A percentile compares a stretch with the other conserved stretches of the same genome.
These are phyloP conservation scores for Nomada hirtipes DNA, from an alignment of 2,888 invertebrate genomes.

Conservation along the genomic window DNA sequence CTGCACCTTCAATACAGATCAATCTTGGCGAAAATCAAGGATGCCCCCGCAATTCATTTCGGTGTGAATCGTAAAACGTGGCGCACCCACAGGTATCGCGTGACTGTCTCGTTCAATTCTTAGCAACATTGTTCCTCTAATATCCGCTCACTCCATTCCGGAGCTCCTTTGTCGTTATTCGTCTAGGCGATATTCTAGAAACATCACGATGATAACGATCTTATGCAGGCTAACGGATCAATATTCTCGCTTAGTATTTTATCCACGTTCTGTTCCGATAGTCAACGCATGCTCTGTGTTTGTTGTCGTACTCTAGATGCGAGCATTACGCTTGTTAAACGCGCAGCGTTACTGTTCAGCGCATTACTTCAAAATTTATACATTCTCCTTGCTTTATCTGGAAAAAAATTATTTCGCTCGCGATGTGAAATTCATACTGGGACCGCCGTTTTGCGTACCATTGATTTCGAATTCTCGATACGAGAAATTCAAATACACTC, in stretches of 20 bases:
- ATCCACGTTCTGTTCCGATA: slow-evolving; percentile 16
- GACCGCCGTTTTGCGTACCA: background rate
- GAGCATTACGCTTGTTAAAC: too few relatives aligned
- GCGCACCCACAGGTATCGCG: slow-evolving; percentile 65
- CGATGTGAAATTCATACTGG: too few relatives aligned
- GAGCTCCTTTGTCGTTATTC: slow-evolving; percentile 22
- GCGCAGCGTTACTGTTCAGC: background rate
- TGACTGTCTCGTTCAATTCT: slow-evolving; percentile 47
- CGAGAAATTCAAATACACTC: background rate
- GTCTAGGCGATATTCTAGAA: slow-evolving; percentile 36
- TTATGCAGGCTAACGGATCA: slow-evolving; percentile 44
- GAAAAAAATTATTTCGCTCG: too few relatives aligned
- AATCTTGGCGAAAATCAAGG: slow-evolving; percentile 19
- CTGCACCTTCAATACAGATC: slow-evolving; percentile 25
- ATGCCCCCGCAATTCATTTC: slow-evolving; percentile 43
- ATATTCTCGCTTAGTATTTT: slow-evolving; percentile 40
- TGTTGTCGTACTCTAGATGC: background rate
- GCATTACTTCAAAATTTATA: background rate
- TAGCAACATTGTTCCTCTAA: slow-evolving; percentile 43
- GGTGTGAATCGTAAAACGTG: slow-evolving; percentile 41
- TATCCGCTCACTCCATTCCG: slow-evolving; percentile 46
- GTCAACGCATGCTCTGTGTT: background rate
- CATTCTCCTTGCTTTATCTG: background rate
- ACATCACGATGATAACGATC: slow-evolving; percentile 44
- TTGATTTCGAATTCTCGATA: background rate